Percentiles rank a stretch among this genome's conserved stretches.
Conservation (phyloP, 1,140 invertebrate genomes). For the Ditylenchus dipsaci region DNA sequence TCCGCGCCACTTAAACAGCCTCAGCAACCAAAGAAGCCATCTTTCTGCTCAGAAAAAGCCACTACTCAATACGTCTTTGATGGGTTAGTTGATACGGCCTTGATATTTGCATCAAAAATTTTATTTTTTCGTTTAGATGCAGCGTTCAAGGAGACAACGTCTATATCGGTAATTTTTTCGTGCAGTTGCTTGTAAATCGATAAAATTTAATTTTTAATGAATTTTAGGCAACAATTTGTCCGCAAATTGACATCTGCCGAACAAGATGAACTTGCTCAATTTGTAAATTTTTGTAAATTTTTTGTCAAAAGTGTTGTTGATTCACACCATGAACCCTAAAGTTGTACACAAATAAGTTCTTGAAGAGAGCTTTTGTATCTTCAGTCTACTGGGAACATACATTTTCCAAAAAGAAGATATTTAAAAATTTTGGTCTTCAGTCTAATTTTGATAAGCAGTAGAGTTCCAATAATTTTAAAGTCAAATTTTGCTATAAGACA, state of each 20-base stretch:
- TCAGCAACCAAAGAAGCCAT: conserved; percentile 33
- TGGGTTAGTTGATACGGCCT: conserved; percentile 27
- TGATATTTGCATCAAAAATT: not conserved
- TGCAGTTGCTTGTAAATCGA: conserved; percentile 11
- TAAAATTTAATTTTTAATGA: too few relatives aligned
- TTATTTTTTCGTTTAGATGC: not conserved
- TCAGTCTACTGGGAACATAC: too few relatives aligned
- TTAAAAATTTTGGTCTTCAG: too few relatives aligned
- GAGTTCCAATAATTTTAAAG: too few relatives aligned
- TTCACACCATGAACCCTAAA: too few relatives aligned
- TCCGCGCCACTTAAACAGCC: conserved; percentile 16
- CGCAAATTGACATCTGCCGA: conserved; percentile 46
- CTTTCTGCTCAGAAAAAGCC: conserved; percentile 45
- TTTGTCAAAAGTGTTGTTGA: too few relatives aligned
- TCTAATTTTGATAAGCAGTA: too few relatives aligned
- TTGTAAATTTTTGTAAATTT: conserved; percentile 9
- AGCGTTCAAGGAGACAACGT: conserved; percentile 53
- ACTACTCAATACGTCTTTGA: conserved; percentile 56
- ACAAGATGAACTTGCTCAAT: conserved; percentile 45
- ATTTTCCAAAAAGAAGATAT: too few relatives aligned
- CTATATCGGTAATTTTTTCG: conserved; percentile 37
- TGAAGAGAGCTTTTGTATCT: too few relatives aligned
- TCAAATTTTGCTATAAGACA: too few relatives aligned
- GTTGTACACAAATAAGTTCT: not conserved
- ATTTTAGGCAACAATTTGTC: conserved; percentile 24